Conservation (phyloP, 1,140 invertebrate species). For the Scaptomyza graminum region DNA sequence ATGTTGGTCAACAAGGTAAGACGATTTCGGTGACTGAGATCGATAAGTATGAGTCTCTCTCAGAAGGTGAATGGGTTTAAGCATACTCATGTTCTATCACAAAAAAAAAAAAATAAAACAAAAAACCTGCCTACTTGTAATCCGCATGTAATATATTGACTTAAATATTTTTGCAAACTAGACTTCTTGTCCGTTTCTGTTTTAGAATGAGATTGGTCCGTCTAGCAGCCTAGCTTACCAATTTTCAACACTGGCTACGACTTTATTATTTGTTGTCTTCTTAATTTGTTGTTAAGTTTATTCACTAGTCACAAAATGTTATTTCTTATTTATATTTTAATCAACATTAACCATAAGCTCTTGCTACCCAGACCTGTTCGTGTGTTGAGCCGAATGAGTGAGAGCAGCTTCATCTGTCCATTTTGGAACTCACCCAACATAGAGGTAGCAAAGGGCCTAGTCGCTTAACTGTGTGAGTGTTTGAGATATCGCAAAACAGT, state of each 20-base stretch:
- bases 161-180: not conserved
- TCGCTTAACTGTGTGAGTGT: no score
- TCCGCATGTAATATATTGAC: not conserved
- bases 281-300: not conserved
- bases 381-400: no score
- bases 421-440: no score
- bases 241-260: not conserved
- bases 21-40: constrained; percentile 32
- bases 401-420: no score
- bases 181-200: not conserved
- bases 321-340: no score
- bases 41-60: constrained; percentile 61
- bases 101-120: not conserved
- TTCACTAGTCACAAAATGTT: no score
- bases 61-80: constrained; percentile 77
- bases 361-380: no score
- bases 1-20: constrained; percentile 83
- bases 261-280: constrained; percentile 35
- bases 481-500: no score
- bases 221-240: not conserved
- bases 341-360: no score
- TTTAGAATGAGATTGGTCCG: not conserved
- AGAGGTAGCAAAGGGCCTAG: no score
- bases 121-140: not conserved
- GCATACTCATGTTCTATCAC: not conserved